These are phyloP conservation scores for Polydesmus complanatus DNA, from an alignment of 2,888 invertebrate species.

Conservation along the genomic window DNA sequence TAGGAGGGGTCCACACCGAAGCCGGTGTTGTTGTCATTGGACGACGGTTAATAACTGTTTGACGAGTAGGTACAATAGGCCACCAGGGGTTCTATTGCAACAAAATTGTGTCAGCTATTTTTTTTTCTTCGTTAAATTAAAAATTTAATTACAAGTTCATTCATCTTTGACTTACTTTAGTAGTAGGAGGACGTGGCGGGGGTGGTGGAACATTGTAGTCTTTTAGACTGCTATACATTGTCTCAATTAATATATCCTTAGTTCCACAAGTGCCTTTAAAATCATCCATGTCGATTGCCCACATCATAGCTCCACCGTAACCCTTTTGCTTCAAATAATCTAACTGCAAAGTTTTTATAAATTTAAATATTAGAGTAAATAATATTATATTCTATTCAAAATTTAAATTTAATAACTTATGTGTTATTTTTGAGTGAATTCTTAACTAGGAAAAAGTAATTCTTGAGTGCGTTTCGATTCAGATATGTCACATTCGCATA, in stretches of 20 bases:
- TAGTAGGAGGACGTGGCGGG: constrained; percentile 29
- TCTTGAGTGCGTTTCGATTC: background rate
- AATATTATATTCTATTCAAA: too few relatives aligned
- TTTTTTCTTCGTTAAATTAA: too few relatives aligned
- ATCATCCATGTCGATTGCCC: constrained; percentile 89
- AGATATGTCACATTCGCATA: too few relatives aligned
- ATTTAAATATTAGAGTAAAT: background rate
- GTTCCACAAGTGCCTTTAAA: constrained; percentile 62
- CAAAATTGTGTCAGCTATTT: too few relatives aligned
- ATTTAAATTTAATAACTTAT: background rate
- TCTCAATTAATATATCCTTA: constrained; percentile 56
- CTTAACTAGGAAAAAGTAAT: background rate
- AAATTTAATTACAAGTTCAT: background rate
- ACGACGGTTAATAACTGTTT: constrained; percentile 15
- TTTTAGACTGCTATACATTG: constrained; percentile 57
- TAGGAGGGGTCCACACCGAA: constrained; percentile 4
- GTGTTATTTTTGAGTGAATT: background rate
- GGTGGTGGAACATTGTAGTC: constrained; percentile 47
- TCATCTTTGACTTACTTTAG: constrained; percentile 3
- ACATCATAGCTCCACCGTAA: constrained; percentile 76
- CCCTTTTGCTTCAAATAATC: constrained; percentile 70
- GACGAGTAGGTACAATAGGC: background rate
- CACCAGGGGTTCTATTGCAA: constrained; percentile 1
- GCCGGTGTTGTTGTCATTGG: constrained; percentile 9
- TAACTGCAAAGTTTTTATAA: constrained; percentile 49